These are phyloP conservation scores for Sisor rabdophorus DNA, from an alignment of 2,113 vertebrate species.

Conservation along the genomic window DNA sequence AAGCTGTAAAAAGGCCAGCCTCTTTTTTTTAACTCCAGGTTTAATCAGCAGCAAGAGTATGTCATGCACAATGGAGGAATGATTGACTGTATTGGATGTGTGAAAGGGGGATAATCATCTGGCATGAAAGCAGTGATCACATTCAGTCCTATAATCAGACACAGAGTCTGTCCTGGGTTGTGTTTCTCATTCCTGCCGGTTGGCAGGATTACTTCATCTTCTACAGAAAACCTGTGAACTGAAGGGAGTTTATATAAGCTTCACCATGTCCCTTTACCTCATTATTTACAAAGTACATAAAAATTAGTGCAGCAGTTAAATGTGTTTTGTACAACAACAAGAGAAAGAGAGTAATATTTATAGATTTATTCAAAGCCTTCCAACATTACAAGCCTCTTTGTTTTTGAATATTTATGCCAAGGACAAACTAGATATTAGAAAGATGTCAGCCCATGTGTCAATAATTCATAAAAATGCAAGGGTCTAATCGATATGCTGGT, in stretches of 20 bases:
- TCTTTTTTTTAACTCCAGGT: conserved; percentile 21
- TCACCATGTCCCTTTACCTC: background rate
- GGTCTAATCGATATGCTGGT: background rate
- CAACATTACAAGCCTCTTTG: background rate
- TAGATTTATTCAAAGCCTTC: background rate
- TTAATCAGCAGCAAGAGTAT: conserved; percentile 38
- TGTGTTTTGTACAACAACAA: background rate
- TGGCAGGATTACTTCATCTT: conserved; percentile 3
- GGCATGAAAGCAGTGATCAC: conserved; percentile 26
- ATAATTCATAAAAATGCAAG: background rate
- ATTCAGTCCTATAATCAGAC: conserved; percentile 14
- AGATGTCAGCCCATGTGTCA: background rate
- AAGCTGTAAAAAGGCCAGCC: conserved; percentile 29
- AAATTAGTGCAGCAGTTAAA: conserved; percentile 9
- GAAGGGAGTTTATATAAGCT: background rate
- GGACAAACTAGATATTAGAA: background rate
- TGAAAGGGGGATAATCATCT: conserved; percentile 39
- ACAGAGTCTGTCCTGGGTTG: background rate
- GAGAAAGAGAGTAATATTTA: background rate
- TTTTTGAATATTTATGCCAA: conserved; percentile 1
- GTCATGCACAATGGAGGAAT: background rate
- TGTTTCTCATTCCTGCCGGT: background rate
- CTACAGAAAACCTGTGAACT: conserved; percentile 9
- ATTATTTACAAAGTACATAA: conserved; percentile 1
- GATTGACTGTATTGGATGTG: conserved; percentile 35